Evolutionary conservation across 2,888 invertebrate species (phyloP).

Genomic region (Aporophyla lueneburgensis): DNA sequence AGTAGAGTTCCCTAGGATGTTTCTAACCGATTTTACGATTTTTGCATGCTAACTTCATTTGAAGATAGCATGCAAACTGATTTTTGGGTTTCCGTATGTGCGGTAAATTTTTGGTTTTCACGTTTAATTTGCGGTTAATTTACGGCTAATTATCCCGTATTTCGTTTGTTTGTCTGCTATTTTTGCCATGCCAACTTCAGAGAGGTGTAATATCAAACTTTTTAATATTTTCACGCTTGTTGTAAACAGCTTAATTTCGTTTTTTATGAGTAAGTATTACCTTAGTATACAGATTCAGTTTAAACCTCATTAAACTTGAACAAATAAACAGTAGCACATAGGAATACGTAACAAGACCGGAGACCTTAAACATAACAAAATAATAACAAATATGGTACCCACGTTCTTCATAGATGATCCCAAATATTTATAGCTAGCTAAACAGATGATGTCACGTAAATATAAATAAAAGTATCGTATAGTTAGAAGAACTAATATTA

Average conservation of each 20-base stretch:
- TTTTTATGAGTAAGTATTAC: background rate
- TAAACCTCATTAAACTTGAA: background rate
- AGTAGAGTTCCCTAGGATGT: too few relatives aligned
- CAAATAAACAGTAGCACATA: background rate
- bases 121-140: too few relatives aligned
- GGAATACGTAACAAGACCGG: too few relatives aligned
- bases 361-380: background rate
- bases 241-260: background rate
- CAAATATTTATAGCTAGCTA: background rate
- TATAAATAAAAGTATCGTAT: background rate
- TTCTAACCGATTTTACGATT: too few relatives aligned
- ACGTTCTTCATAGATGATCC: background rate
- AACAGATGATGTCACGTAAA: background rate
- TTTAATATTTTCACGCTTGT: conserved; percentile 21
- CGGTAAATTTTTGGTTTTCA: too few relatives aligned
- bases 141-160: too few relatives aligned
- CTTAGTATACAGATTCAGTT: background rate
- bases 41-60: too few relatives aligned
- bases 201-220: conserved; percentile 33
- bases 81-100: too few relatives aligned
- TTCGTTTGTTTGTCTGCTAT: too few relatives aligned
- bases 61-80: too few relatives aligned
- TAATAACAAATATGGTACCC: too few relatives aligned
- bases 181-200: too few relatives aligned
- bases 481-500: background rate